Evolutionary conservation across 2,797 vertebrate genomes (phyloP), one percentile per base, ranked within the genome.

Genomic region (Betta splendens): DNA sequence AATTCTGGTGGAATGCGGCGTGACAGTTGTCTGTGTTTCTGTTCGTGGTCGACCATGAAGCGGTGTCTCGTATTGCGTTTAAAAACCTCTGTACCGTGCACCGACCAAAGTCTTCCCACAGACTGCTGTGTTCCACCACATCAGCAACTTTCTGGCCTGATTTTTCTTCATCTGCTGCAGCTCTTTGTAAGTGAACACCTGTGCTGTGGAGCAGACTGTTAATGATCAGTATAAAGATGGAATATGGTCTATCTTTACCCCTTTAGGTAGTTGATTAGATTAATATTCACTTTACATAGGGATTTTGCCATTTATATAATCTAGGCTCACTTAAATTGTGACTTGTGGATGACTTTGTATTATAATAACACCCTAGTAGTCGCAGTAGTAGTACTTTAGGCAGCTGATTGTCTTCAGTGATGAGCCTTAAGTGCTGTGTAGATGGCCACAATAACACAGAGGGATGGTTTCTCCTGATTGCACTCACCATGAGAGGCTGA

Each of bases 401-500:
- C 47, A 51, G n/a, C 31, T 32, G 12, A 18, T 9, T 20, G 17
- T 28, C 21, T 20, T 60, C 37, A 17, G 49, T 42, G 31, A 50
- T 11, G 18, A 13, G 51, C 58, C 58, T 62, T 55, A 38, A 58
- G 15, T 44, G 45, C 22, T 9, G 12, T 48, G 25, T 49, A 17
- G 44, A 63, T 20, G 57, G 37, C 22, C 52, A 38, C 61, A 62
- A 69, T 59, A 42, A 17, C 45, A 38, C 17, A 16, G 20, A 39
- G 21, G 28, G 42, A 29, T 20, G 32, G 50, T 44, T 66, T 59
- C 42, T 54, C 45, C 54, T 37, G 25, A 68, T 74, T 56, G 47
- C 69, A 72, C 45, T 65, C 75, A 70, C 75, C 44, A 44, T 31
- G 23, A 37, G 43, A 43, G 10, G 40, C 35, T 18, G 39, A 22